Evolutionary conservation across 2,797 vertebrate genomes (phyloP).

Genomic region (Phoxinus dragarum): DNA sequence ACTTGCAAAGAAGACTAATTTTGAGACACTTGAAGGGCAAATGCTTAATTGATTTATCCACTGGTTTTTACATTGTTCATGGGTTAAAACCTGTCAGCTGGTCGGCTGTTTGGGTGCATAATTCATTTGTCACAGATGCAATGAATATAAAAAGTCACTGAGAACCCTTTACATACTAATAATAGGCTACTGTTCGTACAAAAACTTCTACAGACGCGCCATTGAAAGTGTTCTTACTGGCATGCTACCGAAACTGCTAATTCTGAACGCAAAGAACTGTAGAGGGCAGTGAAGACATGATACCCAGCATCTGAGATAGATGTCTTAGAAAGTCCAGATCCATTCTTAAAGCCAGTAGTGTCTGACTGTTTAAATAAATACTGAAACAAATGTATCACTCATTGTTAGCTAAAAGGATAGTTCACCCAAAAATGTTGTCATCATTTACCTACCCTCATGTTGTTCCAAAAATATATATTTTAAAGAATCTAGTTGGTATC

Average conservation of each 20-base stretch:
- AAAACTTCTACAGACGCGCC: background rate
- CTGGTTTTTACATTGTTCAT: background rate
- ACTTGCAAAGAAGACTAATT: background rate
- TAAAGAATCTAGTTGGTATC: no score
- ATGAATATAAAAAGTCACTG: background rate
- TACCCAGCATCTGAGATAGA: background rate
- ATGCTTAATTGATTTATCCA: background rate
- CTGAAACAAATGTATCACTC: background rate
- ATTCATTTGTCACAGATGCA: background rate
- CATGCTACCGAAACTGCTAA: background rate
- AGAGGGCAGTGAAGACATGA: conserved; percentile 4
- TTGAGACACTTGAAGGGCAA: background rate
- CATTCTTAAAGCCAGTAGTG: conserved; percentile 1
- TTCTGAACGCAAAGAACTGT: background rate
- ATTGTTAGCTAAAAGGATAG: no score
- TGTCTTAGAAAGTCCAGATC: background rate
- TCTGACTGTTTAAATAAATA: background rate
- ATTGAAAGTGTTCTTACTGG: background rate
- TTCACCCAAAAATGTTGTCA: no score
- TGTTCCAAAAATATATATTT: no score
- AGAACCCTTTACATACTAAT: background rate
- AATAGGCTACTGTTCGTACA: background rate
- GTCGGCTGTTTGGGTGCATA: background rate
- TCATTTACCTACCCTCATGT: no score
- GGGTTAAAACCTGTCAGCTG: background rate